Base-by-base conservation (phyloP, 2,113 vertebrate genomes). In the Psophia crepitans region DNA sequence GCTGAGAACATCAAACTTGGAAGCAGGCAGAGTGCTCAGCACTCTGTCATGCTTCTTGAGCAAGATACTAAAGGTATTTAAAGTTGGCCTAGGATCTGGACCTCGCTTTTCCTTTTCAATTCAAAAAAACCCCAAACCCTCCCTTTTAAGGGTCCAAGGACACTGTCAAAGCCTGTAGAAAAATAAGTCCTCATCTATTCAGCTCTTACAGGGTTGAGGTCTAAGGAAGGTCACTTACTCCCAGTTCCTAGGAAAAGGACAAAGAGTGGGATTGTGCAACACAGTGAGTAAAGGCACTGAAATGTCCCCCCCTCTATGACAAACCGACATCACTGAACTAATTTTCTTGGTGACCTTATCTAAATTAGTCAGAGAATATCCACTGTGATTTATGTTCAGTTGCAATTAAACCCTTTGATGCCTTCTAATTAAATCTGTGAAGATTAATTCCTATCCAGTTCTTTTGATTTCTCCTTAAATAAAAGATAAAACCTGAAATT, bases 281-380 rank as follows among this genome's bases (percentile, higher is more conserved):
- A 24, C 73, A 76, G 71, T n/a, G 2, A 92, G 37, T 22, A 54
- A 95, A 96, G 85, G 76, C 83, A 74, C 77, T 4, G 48, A 91
- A 91, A 89, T 51, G 44, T 91, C 95, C 94, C 30, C 41, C 23
- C 82, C 83, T 71, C 81, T 33, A 20, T 97, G 97, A 98, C 93
- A 93, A 97, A 97, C 96, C 4, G 92, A 90, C 96, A 95, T 96
- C 82, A 65, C 96, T 92, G 96, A 93, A 96, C 97, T 98, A 90
- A 98, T 98, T 97, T 98, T 97, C 98, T 44, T 96, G 97, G 98
- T 98, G 98, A 98, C 98, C 98, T 98, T 98, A 97, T 98, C 98
- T 96, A 97, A 97, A 98, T 97, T 97, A 97, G 97, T 97, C 93
- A 96, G 98, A 96, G 98, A 97, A 97, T 97, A 97, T 97, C 94